Evolutionary conservation across 2,113 vertebrate genomes (phyloP).

Genomic region (Neotoma lepida): DNA sequence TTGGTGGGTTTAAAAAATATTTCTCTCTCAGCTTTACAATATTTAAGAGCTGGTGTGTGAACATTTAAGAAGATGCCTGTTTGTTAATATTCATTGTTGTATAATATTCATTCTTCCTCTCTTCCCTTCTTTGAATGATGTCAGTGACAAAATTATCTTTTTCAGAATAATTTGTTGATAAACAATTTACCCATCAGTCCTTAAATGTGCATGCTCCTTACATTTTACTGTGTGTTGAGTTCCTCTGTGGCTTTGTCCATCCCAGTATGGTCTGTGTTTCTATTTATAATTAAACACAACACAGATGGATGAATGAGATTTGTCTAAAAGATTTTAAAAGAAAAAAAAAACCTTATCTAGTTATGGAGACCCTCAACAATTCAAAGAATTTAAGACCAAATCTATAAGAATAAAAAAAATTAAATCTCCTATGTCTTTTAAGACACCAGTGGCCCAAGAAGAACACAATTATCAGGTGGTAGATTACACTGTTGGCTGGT

Average conservation of each 20-base stretch:
- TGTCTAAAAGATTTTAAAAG: neutral
- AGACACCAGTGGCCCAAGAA: conserved; percentile 68
- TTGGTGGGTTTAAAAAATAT: conserved; percentile 52
- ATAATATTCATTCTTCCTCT: neutral
- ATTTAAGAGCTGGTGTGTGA: conserved; percentile 60
- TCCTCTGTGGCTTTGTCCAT: conserved; percentile 68
- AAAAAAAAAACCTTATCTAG: conserved; percentile 14
- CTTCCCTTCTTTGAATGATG: conserved; percentile 28
- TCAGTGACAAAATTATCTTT: conserved; percentile 53
- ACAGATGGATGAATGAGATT: conserved; percentile 74
- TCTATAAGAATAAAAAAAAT: conserved; percentile 76
- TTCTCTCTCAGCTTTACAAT: conserved; percentile 57
- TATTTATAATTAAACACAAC: conserved; percentile 69
- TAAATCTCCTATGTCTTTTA: conserved; percentile 47
- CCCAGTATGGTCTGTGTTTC: conserved; percentile 70
- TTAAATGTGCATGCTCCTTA: conserved; percentile 42
- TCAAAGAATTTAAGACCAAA: conserved; percentile 77
- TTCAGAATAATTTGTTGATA: conserved; percentile 68
- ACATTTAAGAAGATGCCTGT: conserved; percentile 42
- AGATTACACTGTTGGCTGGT: conserved; percentile 84
- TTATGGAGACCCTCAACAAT: conserved; percentile 68
- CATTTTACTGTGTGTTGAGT: conserved; percentile 66
- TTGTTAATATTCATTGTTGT: neutral
- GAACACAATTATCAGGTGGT: conserved; percentile 84
- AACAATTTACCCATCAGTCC: conserved; percentile 64